Evolutionary conservation across 1,140 invertebrate genomes (phyloP).

Genomic region (Parasteatoda tepidariorum): DNA sequence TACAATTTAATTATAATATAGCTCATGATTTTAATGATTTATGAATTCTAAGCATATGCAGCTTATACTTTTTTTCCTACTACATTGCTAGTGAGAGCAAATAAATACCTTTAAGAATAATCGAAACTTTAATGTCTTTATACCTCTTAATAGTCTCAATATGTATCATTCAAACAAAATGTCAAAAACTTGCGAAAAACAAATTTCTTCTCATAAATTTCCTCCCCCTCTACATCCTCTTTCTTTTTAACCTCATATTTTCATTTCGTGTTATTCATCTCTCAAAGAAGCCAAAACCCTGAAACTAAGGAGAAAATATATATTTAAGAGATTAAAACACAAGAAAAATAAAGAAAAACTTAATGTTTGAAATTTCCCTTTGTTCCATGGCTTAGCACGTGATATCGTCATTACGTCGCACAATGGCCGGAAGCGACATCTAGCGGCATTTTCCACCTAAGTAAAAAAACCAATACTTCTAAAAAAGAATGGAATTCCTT

Average conservation of each 20-base stretch:
- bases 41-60: no score
- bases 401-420: constrained; percentile 49
- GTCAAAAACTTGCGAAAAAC: no score
- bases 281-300: background rate
- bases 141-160: no score
- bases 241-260: constrained; percentile 7
- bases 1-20: no score
- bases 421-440: constrained; percentile 11
- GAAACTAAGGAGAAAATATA: constrained; percentile 30
- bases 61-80: no score
- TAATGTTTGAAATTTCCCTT: constrained; percentile 45
- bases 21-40: no score
- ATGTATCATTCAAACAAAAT: no score
- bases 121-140: no score
- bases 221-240: no score
- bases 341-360: background rate
- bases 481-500: constrained; percentile 8
- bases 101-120: no score
- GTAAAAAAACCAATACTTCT: constrained; percentile 49
- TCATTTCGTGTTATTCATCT: constrained; percentile 29
- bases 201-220: no score
- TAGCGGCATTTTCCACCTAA: constrained; percentile 30
- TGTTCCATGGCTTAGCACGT: constrained; percentile 42
- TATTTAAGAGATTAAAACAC: constrained; percentile 54
- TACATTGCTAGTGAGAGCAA: no score